Base-by-base conservation (phyloP, 2,888 invertebrate species). In the Acronicta psi region DNA sequence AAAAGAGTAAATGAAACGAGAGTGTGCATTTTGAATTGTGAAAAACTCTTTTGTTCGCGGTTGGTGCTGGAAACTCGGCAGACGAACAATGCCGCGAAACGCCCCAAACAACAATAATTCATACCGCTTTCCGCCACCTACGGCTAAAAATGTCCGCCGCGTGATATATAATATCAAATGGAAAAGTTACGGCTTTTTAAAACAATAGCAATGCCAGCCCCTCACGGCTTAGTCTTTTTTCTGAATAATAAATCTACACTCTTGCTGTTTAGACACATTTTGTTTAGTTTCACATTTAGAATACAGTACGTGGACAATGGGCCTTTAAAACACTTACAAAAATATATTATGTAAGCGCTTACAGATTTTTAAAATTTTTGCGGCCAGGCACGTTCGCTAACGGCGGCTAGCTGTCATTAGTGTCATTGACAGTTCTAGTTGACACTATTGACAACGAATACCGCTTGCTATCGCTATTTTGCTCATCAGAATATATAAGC, bases 1-100 rank as follows among this genome's bases (percentile, higher is more conserved):
- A 93, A 92, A 93, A 92, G 92, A 91, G 90, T 92, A 93, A 93
- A 94, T 93, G 93, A 92, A 93, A 93, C 92, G 93, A 87, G 88
- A 90, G 87, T 90, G 89, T 89, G 91, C 92, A 92, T 93, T 93
- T 92, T 89, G 90, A 90, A 91, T 92, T 87, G 90, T 88, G 92
- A 91, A 93, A 92, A 92, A 92, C 84, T 90, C 91, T 88, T 92
- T 94, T 94, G 93, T 94, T 89, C 89, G 84, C 83, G 86, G 83
- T 81, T 73, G 82, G 82, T 80, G 84, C 84, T 89, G 91, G 85
- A 86, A 90, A 89, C 89, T 89, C 88, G 77, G 85, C 86, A 80
- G 84, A 80, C 83, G 91, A 90, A 93, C 93, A 92, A 92, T 91
- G 88, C 90, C 85, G 77, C 84, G 86, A 85, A 90, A 86, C 91